phyloP scores from a whole-genome alignment of 92 coral and sea anemone species.

The Paramuricea clavata region DNA sequence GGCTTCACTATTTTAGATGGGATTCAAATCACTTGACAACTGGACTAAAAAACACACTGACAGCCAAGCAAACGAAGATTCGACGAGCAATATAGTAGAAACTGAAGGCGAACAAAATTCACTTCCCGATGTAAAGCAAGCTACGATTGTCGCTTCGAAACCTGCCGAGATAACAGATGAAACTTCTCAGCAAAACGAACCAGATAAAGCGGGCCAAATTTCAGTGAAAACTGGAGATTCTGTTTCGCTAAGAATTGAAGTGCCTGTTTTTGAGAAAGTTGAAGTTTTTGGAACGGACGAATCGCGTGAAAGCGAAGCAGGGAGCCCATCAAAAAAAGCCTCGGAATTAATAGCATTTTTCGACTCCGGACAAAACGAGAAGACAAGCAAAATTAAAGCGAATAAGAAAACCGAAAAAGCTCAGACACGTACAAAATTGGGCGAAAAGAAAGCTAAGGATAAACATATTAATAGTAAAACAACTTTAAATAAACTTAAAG shows the following conservation, averaged over 20 bases:
- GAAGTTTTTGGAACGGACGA: background rate
- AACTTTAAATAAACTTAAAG: background rate
- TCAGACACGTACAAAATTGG: background rate
- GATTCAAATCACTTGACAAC: slow-evolving; percentile 27
- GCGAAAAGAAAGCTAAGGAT: background rate
- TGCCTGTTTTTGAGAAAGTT: background rate
- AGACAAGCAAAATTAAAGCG: background rate
- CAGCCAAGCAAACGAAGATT: background rate
- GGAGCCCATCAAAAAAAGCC: slow-evolving; percentile 19
- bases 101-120: background rate
- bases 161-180: background rate
- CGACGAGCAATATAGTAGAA: background rate
- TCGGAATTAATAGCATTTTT: slow-evolving; percentile 42
- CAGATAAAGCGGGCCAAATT: background rate
- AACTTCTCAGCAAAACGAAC: background rate
- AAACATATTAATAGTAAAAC: background rate
- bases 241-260: background rate
- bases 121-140: background rate
- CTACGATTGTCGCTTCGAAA: background rate
- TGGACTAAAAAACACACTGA: slow-evolving; percentile 32
- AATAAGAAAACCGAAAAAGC: slow-evolving; percentile 20
- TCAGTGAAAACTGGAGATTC: background rate
- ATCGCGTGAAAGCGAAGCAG: background rate
- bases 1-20: slow-evolving; percentile 4
- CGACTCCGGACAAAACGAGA: background rate